Evolutionary conservation across 2,113 vertebrate species (phyloP).

Genomic region (Sinocyclocheilus anophthalmus): DNA sequence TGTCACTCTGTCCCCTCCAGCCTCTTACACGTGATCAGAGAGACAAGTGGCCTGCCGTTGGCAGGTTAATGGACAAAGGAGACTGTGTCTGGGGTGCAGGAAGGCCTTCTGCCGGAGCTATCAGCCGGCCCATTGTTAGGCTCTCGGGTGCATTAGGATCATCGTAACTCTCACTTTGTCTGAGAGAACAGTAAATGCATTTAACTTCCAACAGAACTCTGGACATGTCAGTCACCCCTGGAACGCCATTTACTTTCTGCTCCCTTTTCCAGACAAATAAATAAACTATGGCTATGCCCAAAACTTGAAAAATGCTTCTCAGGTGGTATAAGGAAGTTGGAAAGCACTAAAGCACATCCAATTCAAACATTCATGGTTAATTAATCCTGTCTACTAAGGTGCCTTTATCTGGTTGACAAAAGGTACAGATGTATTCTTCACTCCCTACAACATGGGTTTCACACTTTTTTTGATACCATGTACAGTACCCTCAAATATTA

Average conservation of each 20-base stretch:
- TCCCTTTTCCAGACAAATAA: conserved; percentile 20
- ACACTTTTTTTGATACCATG: no score
- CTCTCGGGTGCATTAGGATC: conserved; percentile 53
- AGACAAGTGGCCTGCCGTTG: conserved; percentile 47
- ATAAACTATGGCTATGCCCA: neutral
- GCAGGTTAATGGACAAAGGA: conserved; percentile 55
- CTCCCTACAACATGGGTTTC: no score
- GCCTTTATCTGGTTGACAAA: no score
- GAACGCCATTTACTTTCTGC: neutral
- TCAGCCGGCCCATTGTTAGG: conserved; percentile 20
- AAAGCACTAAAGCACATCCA: neutral
- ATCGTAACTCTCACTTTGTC: conserved; percentile 42
- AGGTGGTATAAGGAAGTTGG: neutral
- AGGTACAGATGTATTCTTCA: no score
- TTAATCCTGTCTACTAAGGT: neutral
- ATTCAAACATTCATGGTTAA: neutral
- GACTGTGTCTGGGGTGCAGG: conserved; percentile 40
- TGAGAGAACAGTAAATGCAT: conserved; percentile 53
- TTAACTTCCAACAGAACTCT: conserved; percentile 52
- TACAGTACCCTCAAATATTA: no score
- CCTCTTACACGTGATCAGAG: conserved; percentile 61
- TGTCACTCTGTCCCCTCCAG: conserved; percentile 21
- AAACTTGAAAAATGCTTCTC: neutral
- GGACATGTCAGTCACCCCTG: conserved; percentile 19
- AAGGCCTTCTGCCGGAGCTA: conserved; percentile 1